These are phyloP conservation scores for Saguinus imperator DNA, from an alignment of 2,113 vertebrate genomes.

Conservation along the genomic window DNA sequence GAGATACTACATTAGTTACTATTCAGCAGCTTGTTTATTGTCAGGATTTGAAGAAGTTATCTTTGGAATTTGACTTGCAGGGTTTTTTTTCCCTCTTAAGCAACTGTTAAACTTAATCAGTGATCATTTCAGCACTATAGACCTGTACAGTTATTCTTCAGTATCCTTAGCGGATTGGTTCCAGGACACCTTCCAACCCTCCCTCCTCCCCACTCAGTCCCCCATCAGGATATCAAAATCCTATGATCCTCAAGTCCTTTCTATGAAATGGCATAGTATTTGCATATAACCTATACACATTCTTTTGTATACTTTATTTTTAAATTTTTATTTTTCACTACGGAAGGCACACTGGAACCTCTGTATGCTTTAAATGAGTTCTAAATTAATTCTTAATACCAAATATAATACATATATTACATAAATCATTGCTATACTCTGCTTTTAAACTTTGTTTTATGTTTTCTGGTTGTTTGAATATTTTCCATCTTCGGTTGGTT, in stretches of 20 bases:
- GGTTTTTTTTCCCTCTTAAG: background rate
- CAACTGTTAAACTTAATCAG: background rate
- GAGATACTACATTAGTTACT: background rate
- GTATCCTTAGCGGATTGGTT: background rate
- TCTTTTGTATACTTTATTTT: background rate
- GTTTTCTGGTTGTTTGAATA: background rate
- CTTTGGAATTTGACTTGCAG: background rate
- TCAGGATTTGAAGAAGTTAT: background rate
- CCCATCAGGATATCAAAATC: background rate
- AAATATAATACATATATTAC: background rate
- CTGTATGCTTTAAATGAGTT: background rate
- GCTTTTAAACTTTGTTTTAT: background rate
- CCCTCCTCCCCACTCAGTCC: background rate
- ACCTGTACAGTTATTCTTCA: background rate
- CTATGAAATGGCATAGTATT: background rate
- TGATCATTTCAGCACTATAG: background rate
- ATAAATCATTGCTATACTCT: background rate
- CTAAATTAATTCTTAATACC: background rate
- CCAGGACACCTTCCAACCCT: background rate
- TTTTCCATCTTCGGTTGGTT: background rate
- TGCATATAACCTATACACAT: background rate
- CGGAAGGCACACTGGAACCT: too few species aligned
- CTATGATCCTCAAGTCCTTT: background rate
- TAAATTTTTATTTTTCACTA: too few species aligned
- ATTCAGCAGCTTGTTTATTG: conserved; percentile 21